A percentile compares a stretch with the other conserved stretches of the same genome.
Evolutionary conservation across 2,888 invertebrate species (phyloP).

Genomic region (Drosophila paramelanica): DNA sequence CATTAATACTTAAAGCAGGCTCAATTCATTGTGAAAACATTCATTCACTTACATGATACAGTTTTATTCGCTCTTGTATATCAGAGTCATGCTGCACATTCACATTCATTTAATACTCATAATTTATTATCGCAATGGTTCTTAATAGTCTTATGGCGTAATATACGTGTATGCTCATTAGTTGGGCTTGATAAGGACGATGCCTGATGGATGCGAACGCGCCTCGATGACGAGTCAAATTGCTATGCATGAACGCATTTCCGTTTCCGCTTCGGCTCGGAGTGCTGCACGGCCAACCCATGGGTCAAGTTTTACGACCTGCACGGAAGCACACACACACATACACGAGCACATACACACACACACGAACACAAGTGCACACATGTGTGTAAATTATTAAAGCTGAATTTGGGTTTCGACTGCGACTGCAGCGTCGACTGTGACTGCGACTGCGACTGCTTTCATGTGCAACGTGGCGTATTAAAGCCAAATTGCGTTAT

Average conservation of each 20-base stretch:
- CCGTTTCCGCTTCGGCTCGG: conserved; percentile 63
- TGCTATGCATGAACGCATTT: conserved; percentile 70
- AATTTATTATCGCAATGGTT: conserved; percentile 28
- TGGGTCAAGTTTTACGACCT: conserved; percentile 33
- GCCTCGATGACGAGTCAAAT: conserved; percentile 46
- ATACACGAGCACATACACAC: background rate
- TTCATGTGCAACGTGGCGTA: conserved; percentile 64
- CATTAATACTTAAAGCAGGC: background rate
- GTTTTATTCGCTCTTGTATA: background rate
- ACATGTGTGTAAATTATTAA: conserved; percentile 65
- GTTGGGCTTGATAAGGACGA: conserved; percentile 20
- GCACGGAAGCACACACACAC: conserved; percentile 8
- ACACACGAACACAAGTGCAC: conserved; percentile 3
- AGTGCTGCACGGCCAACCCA: conserved; percentile 21
- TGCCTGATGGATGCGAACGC: conserved; percentile 16
- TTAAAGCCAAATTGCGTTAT: conserved; percentile 76
- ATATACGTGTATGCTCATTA: conserved; percentile 34
- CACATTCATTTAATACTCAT: conserved; percentile 31
- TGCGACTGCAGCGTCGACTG: conserved; percentile 1
- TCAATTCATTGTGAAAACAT: background rate
- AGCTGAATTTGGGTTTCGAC: conserved; percentile 30
- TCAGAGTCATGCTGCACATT: conserved; percentile 10
- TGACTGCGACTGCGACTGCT: conserved; percentile 19
- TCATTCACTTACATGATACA: background rate
- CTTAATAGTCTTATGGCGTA: conserved; percentile 28